These are phyloP conservation scores for Bungarus multicinctus DNA, from an alignment of 2,113 vertebrate genomes.

Conservation along the genomic window DNA sequence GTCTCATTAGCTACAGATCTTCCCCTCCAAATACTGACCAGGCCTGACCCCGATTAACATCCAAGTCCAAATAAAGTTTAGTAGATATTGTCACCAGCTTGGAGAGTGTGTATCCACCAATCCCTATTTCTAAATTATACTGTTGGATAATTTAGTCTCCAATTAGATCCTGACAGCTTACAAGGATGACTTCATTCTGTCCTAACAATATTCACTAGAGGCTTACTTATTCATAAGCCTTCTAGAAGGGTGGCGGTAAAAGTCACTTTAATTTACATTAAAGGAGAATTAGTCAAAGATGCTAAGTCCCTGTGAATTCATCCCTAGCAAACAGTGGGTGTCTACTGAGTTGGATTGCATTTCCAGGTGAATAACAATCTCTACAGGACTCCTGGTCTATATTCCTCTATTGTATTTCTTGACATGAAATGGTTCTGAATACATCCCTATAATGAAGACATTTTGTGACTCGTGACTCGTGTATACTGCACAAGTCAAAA, in stretches of 20 bases:
- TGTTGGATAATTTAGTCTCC: background rate
- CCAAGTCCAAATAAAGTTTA: background rate
- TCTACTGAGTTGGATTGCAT: background rate
- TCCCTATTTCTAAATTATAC: background rate
- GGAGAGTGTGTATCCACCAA: background rate
- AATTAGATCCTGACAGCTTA: background rate
- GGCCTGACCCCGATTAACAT: background rate
- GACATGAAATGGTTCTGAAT: background rate
- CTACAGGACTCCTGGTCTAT: background rate
- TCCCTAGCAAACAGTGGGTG: background rate
- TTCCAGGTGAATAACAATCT: background rate
- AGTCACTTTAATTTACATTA: background rate
- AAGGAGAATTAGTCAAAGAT: background rate
- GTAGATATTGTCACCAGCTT: background rate
- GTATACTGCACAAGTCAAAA: too few species aligned
- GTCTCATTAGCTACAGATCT: background rate
- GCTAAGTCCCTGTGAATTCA: background rate
- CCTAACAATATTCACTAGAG: background rate
- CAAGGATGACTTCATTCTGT: background rate
- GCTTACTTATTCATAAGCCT: background rate
- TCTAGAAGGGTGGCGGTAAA: background rate
- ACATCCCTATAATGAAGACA: background rate
- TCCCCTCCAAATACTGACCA: background rate
- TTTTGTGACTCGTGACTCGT: too few species aligned
- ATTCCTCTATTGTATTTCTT: background rate